Conservation (phyloP, 2,797 vertebrate genomes). For the Molossus molossus region DNA sequence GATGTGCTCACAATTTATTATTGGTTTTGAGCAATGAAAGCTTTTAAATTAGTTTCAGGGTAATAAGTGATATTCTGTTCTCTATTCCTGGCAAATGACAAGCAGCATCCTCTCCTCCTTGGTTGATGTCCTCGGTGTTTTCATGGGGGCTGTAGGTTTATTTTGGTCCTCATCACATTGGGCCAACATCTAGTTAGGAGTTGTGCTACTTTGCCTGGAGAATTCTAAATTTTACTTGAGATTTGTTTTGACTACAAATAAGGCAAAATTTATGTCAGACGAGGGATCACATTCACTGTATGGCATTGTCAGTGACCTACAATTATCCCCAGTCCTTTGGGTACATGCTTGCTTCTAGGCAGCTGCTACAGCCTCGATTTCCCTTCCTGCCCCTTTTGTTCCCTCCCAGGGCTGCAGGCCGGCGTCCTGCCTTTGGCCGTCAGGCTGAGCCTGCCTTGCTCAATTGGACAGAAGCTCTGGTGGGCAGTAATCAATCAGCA, state of each 20-base stretch:
- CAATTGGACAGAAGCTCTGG: not conserved
- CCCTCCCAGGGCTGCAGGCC: not conserved
- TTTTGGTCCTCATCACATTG: slow-evolving; percentile 69
- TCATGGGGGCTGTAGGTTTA: slow-evolving; percentile 31
- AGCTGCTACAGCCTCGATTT: not conserved
- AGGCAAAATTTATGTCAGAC: slow-evolving; percentile 32
- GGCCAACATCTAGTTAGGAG: slow-evolving; percentile 48
- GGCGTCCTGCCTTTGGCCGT: not conserved
- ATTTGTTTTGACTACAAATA: slow-evolving; percentile 71
- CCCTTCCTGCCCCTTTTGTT: not conserved
- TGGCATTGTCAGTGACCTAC: slow-evolving; percentile 12
- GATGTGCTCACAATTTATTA: not conserved
- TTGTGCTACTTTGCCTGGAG: slow-evolving; percentile 56
- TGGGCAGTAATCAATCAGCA: not conserved
- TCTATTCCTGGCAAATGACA: not conserved
- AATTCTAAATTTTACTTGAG: slow-evolving; percentile 63
- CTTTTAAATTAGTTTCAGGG: not conserved
- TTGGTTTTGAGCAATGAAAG: not conserved
- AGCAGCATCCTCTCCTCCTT: not conserved
- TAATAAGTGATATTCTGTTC: not conserved
- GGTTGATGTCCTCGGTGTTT: not conserved
- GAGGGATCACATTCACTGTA: not conserved
- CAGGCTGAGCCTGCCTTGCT: not conserved
- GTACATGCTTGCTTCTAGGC: not conserved
- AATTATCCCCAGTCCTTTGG: slow-evolving; percentile 10